Base-by-base conservation (phyloP, 2,113 vertebrate species). In the Synodontis membranacea region DNA sequence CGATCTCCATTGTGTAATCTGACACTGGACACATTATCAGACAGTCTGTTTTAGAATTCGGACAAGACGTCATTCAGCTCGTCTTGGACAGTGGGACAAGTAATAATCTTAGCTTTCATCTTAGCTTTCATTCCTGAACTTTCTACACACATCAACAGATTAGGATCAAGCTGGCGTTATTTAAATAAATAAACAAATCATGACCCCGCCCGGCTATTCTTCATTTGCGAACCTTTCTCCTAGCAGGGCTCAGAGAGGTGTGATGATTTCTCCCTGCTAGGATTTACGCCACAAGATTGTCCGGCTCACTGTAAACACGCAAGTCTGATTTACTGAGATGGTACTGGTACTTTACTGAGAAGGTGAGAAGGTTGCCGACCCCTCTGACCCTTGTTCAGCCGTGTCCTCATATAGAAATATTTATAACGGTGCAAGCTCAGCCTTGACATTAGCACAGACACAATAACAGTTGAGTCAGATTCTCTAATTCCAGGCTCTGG, bases 371-470 rank as follows among this genome's bases (percentile, higher is more conserved):
- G 44, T 88, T 89, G 78, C 87, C 89, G 84, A 88, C 88, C 23
- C 52, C 88, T 86, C 90, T 87, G 89, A 86, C 88, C 90, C 90
- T 92, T 92, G 92, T 93, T 94, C 91, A 93, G 93, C 93, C 88
- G 92, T 91, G 88, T 90, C 90, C 89, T 90, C 92, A 93, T 94
- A 93, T 93, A 90, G 89, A 68, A 37, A 48, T 83, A 66, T 86
- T 86, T 70, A 75, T 58, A 70, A 75, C 58, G 50, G 52, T 50
- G 60, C 78, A 84, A 84, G 48, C 85, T 84, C 60, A 68, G 54
- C 72, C 86, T 81, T 82, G n/a, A 66, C 17, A 78, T 90, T 82
- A 82, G 76, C 37, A 50, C 48, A 81, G 42, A 52, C n/a, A 78
- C 72, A 84, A 83, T 75, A 89, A 90, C 82, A 86, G 75, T 60